Conservation (phyloP, 2,113 vertebrate genomes). For the Larimichthys polyactis region DNA sequence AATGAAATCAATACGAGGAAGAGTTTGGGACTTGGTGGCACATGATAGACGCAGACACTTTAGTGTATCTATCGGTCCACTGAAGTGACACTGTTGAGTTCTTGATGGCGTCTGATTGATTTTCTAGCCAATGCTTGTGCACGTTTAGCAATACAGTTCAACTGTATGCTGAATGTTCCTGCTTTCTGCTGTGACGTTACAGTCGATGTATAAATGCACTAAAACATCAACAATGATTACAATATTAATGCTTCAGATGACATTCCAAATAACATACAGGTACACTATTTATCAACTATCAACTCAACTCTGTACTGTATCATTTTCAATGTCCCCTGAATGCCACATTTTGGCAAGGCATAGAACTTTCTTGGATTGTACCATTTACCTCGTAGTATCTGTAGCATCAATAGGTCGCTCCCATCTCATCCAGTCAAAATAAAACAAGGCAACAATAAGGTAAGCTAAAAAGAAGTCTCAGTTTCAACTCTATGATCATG, state of each 20-base stretch:
- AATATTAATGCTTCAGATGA: neutral
- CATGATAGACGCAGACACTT: constrained; percentile 3
- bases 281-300: neutral
- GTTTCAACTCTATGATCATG: neutral
- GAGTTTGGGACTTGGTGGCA: constrained; percentile 38
- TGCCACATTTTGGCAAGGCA: neutral
- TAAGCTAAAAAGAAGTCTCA: neutral
- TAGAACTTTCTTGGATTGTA: neutral
- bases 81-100: constrained; percentile 32
- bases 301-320: neutral
- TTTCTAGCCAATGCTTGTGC: constrained; percentile 6
- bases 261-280: neutral
- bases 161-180: neutral
- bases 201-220: neutral
- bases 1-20: constrained; percentile 49
- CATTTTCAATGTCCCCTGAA: neutral
- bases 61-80: neutral
- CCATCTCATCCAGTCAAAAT: neutral
- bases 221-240: neutral
- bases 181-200: neutral
- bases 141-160: neutral
- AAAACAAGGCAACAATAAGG: neutral
- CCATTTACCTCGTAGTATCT: neutral
- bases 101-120: constrained; percentile 17
- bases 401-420: neutral